phyloP scores from a whole-genome alignment of 2,888 invertebrate species.

The Melanchra persicariae region DNA sequence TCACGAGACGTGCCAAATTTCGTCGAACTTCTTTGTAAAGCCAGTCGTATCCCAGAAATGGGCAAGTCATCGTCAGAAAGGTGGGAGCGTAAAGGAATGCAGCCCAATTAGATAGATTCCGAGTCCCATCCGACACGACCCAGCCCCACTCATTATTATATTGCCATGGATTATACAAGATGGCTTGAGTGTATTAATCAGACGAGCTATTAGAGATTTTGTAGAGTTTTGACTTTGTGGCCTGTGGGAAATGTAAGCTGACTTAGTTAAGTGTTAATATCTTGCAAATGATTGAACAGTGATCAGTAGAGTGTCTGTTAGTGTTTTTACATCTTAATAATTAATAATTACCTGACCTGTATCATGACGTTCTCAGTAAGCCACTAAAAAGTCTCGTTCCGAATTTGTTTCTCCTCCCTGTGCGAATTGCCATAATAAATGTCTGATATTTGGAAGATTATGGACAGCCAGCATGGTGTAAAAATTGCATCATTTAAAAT shows the following conservation, averaged over 20 bases:
- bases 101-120: constrained; percentile 82
- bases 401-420: too few species aligned
- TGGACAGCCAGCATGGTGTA: too few species aligned
- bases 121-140: constrained; percentile 67
- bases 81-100: constrained; percentile 78
- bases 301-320: not conserved
- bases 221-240: not conserved
- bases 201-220: constrained; percentile 21
- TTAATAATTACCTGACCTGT: too few species aligned
- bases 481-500: too few species aligned
- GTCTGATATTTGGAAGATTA: too few species aligned
- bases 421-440: too few species aligned
- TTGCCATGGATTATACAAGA: constrained; percentile 48
- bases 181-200: constrained; percentile 42
- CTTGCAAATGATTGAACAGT: not conserved
- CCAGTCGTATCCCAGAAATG: constrained; percentile 54
- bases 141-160: constrained; percentile 65
- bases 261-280: too few species aligned
- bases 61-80: constrained; percentile 63
- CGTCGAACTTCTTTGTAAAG: constrained; percentile 26
- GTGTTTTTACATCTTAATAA: not conserved
- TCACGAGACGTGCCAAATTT: constrained; percentile 36
- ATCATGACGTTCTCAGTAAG: too few species aligned
- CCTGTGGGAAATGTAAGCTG: not conserved
- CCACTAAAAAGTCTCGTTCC: too few species aligned